Base-by-base conservation (phyloP, 2,888 invertebrate genomes). In the Drosophila barbarae region DNA sequence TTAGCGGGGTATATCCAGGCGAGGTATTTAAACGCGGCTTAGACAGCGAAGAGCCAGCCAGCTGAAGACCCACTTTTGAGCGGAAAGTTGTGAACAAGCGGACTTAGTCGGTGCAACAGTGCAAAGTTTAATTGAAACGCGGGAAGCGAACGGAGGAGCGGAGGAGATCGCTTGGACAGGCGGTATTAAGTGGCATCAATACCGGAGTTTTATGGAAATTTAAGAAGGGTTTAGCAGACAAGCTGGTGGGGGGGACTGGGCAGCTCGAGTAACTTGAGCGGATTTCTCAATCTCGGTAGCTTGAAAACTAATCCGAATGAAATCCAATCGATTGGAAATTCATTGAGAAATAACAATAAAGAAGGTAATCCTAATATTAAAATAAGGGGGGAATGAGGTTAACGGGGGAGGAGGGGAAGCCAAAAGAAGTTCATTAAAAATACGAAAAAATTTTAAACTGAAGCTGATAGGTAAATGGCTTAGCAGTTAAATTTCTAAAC, bases 11-110 rank as follows among this genome's bases (percentile, higher is more conserved):
- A 74, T 73, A 82, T 76, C 74, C 84, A 57, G 85, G 74, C 77
- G 49, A 67, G 80, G 73, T 69, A 80, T 84, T 80, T 80, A 80
- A 79, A 71, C 74, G 77, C 67, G 69, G 77, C 83, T 84, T 82
- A 82, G 69, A 52, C 80, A 61, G 53, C 68, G 77, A 46, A 26
- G 61, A 66, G 21, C 51, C 47, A 53, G 30, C 42, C 55, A 39
- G 32, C 46, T 44, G 52, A 58, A 52, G 59, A 60, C 71, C 68
- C 51, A 67, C 73, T 78, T 66, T 66, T 78, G 84, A 69, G 84
- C 72, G 79, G 82, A 72, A 74, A 84, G 65, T 75, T 70, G 78
- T 71, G 80, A 84, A 82, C 84, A 72, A 72, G 74, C 64, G 51
- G 74, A 64, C 66, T 84, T 82, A 79, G 72, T 46, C 67, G 77